Percentiles rank a stretch among this genome's conserved stretches.
These are phyloP conservation scores for Eciton burchellii DNA, from an alignment of 1,140 invertebrate genomes.

Conservation along the genomic window DNA sequence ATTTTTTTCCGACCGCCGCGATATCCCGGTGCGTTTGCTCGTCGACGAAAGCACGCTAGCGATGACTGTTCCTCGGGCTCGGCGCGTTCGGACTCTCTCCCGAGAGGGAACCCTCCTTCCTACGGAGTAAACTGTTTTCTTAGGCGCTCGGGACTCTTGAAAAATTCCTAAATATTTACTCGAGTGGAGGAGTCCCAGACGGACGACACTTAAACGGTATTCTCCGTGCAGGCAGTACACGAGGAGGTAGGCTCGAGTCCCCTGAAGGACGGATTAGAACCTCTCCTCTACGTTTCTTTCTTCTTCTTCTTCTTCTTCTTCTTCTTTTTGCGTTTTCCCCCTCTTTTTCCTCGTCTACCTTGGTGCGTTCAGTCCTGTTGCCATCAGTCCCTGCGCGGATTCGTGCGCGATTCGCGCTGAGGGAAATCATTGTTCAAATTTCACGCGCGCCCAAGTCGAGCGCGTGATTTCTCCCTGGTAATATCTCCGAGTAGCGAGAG, in stretches of 20 bases:
- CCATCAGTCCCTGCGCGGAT: conserved; percentile 5
- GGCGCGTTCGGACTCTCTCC: conserved; percentile 43
- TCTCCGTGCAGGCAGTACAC: conserved; percentile 66
- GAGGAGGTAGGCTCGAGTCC: conserved; percentile 76
- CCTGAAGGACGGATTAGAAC: conserved; percentile 79
- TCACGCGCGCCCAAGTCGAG: conserved; percentile 36
- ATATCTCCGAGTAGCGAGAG: no score
- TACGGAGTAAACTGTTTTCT: conserved; percentile 82
- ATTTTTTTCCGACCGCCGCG: conserved; percentile 33
- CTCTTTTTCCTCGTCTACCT: conserved; percentile 26
- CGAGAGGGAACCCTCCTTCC: conserved; percentile 57
- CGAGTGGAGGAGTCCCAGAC: conserved; percentile 76
- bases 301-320: conserved; percentile 31
- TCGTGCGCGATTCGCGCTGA: conserved; percentile 57
- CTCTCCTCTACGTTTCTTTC: conserved; percentile 72
- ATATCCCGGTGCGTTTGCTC: conserved; percentile 42
- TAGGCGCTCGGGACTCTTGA: conserved; percentile 81
- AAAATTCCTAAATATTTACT: conserved; percentile 85
- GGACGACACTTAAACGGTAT: conserved; percentile 76
- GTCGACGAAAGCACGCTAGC: conserved; percentile 54
- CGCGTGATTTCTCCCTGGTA: conserved; percentile 29
- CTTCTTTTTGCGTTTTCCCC: conserved; percentile 10
- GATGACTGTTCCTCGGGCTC: conserved; percentile 60
- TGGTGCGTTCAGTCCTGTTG: conserved; percentile 1
- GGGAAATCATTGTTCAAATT: conserved; percentile 67